Conservation (phyloP, 2,797 vertebrate genomes). For the Sitta carolinensis region DNA sequence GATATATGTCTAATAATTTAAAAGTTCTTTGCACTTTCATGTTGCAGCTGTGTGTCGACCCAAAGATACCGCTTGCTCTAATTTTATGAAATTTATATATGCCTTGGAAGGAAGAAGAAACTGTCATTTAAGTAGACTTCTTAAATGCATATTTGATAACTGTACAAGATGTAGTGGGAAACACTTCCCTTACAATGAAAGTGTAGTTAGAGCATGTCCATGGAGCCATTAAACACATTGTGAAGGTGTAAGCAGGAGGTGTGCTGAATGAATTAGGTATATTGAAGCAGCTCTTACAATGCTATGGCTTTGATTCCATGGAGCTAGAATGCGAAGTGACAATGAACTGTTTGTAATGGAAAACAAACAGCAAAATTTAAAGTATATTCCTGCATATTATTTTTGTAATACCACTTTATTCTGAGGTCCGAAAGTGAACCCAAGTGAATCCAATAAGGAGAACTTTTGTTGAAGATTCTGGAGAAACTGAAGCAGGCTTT, state of each 20-base stretch:
- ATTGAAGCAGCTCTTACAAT: neutral
- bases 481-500: neutral
- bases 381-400: neutral
- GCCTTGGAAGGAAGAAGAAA: neutral
- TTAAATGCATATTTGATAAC: neutral
- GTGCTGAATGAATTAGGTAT: neutral
- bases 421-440: neutral
- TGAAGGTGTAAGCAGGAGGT: neutral
- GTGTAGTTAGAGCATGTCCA: neutral
- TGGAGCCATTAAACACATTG: neutral
- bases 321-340: neutral
- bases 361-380: neutral
- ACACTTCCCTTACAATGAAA: neutral
- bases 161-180: neutral
- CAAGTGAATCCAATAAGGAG: neutral
- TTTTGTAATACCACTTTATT: neutral
- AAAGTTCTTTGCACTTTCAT: neutral
- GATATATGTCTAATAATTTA: neutral
- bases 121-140: neutral
- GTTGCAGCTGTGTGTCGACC: neutral
- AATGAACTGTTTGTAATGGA: neutral
- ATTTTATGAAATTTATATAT: neutral
- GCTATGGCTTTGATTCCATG: neutral
- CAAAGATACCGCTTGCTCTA: neutral
- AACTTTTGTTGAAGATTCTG: neutral